These are phyloP conservation scores for Periphyllus acericola DNA, from an alignment of 2,888 invertebrate species.

Conservation along the genomic window DNA sequence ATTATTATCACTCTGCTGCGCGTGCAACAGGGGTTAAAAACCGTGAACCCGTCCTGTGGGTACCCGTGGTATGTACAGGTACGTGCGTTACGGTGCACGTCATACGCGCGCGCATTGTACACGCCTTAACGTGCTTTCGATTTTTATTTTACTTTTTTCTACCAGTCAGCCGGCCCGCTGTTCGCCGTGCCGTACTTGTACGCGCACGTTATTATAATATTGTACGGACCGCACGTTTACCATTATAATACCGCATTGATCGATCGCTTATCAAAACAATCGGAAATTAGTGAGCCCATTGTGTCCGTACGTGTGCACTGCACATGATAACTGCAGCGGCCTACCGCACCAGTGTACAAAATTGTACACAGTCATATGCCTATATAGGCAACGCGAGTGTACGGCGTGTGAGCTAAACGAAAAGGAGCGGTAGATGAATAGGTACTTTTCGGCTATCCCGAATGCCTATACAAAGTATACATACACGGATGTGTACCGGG, in stretches of 20 bases:
- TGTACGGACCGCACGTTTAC: too few species aligned
- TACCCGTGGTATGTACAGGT: too few species aligned
- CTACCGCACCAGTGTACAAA: background rate
- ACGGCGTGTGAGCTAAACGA: background rate
- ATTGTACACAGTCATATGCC: background rate
- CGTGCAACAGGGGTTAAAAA: conserved; percentile 57
- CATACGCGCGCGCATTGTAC: too few species aligned
- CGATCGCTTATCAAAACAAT: conserved; percentile 61
- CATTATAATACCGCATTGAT: conserved; percentile 20
- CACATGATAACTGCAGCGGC: background rate
- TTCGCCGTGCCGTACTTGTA: conserved; percentile 15
- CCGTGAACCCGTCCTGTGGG: conserved; percentile 42
- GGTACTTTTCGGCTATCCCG: too few species aligned
- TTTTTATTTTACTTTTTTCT: background rate
- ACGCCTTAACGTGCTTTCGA: background rate
- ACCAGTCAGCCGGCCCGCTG: conserved; percentile 55
- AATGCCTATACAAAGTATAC: too few species aligned
- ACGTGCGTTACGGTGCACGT: background rate
- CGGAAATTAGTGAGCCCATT: conserved; percentile 58
- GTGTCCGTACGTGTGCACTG: conserved; percentile 5
- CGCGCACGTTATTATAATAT: conserved; percentile 4
- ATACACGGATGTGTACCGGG: too few species aligned
- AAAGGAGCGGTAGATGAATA: background rate
- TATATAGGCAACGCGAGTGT: background rate
- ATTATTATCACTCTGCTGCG: conserved; percentile 20